Evolutionary conservation across 2,113 vertebrate genomes (phyloP).

Genomic region (Psittacara wagleri): DNA sequence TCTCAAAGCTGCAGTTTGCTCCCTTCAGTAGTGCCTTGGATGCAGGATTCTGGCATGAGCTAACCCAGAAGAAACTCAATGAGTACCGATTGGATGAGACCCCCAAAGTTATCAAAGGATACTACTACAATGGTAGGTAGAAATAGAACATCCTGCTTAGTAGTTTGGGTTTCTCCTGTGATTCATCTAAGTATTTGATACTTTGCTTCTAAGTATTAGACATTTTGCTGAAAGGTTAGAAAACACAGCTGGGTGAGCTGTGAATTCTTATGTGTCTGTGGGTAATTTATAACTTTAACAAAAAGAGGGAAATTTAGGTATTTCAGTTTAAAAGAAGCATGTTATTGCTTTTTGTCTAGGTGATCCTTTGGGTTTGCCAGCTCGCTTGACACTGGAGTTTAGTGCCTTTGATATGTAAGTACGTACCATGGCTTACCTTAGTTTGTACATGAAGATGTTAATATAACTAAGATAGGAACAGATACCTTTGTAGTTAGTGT

Average conservation of each 20-base stretch:
- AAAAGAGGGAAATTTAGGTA: not conserved
- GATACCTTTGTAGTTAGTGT: not conserved
- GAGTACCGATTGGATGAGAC: conserved; percentile 92
- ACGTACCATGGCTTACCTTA: not conserved
- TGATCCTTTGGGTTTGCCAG: conserved; percentile 89
- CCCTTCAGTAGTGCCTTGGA: conserved; percentile 94
- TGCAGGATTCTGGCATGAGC: conserved; percentile 95
- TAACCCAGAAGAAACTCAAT: conserved; percentile 94
- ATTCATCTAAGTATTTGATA: not conserved
- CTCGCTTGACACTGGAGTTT: conserved; percentile 93
- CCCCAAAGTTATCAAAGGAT: conserved; percentile 88
- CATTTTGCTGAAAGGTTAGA: not conserved
- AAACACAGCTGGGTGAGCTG: not conserved
- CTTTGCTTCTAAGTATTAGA: not conserved
- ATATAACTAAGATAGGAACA: not conserved
- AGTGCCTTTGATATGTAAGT: conserved; percentile 97
- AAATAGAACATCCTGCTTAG: not conserved
- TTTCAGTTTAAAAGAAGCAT: not conserved
- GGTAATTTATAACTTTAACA: not conserved
- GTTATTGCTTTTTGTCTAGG: conserved; percentile 75
- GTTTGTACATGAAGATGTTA: not conserved
- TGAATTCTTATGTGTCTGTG: not conserved
- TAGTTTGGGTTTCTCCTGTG: not conserved
- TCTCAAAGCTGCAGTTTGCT: conserved; percentile 87
- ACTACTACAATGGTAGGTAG: conserved; percentile 92